Percentiles rank a stretch among this genome's conserved stretches.
Evolutionary conservation across 1,140 invertebrate genomes (phyloP).

Genomic region (Sycophaga agraensis): DNA sequence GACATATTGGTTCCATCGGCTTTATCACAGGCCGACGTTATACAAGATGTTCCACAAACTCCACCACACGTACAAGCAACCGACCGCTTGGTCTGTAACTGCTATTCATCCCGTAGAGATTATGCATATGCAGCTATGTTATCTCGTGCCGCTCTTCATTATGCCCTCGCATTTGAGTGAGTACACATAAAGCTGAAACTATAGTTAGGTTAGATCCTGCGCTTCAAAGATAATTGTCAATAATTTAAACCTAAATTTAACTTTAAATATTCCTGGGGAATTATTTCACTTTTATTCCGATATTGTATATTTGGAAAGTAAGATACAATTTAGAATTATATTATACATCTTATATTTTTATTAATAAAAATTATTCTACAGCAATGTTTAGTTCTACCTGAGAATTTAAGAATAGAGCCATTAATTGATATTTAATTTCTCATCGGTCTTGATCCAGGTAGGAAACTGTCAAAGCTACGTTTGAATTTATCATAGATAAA

Average conservation of each 20-base stretch:
- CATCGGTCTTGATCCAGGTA: too few relatives aligned
- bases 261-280: too few relatives aligned
- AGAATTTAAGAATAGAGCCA: too few relatives aligned
- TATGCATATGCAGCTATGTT: conserved; percentile 62
- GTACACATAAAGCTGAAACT: conserved; percentile 38
- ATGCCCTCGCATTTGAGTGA: conserved; percentile 68
- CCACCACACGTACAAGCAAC: conserved; percentile 75
- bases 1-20: conserved; percentile 68
- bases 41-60: conserved; percentile 75
- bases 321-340: too few relatives aligned
- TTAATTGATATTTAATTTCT: not conserved
- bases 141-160: conserved; percentile 60
- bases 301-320: too few relatives aligned
- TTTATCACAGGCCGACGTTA: conserved; percentile 69
- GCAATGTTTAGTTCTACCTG: too few relatives aligned
- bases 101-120: conserved; percentile 74
- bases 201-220: not conserved
- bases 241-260: not conserved
- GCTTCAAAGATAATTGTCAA: not conserved
- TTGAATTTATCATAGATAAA: conserved; percentile 1
- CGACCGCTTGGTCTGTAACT: conserved; percentile 73
- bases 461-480: not conserved
- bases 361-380: too few relatives aligned
- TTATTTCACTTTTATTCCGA: too few relatives aligned
- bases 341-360: too few relatives aligned